Conservation (phyloP, 2,888 invertebrate genomes). For the Eupithecia vulgata region DNA sequence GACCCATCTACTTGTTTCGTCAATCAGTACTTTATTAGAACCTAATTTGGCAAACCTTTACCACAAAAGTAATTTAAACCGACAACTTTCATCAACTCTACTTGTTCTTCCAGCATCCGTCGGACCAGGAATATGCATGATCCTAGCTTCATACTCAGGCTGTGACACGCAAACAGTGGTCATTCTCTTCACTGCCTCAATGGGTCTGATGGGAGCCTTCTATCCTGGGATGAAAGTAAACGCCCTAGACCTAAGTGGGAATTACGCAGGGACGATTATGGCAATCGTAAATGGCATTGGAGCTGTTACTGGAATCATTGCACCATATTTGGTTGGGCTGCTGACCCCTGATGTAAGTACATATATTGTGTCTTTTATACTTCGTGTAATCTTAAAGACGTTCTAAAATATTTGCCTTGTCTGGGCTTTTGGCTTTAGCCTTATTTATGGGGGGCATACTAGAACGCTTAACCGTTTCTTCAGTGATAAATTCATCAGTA, state of each 20-base stretch:
- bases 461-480: not conserved
- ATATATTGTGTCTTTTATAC: not conserved
- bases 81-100: not conserved
- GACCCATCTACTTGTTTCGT: not conserved
- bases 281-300: slow-evolving; percentile 89
- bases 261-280: slow-evolving; percentile 87
- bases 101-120: slow-evolving; percentile 81
- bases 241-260: slow-evolving; percentile 86
- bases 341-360: slow-evolving; percentile 85
- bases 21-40: not conserved
- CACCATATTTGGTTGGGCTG: slow-evolving; percentile 87
- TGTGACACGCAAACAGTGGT: slow-evolving; percentile 86
- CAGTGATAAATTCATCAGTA: slow-evolving; percentile 22
- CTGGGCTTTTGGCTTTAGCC: slow-evolving; percentile 42
- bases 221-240: slow-evolving; percentile 89
- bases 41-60: not conserved
- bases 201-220: slow-evolving; percentile 88
- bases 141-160: slow-evolving; percentile 87
- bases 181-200: slow-evolving; percentile 86
- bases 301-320: slow-evolving; percentile 88
- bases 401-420: not conserved
- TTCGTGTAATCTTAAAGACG: not conserved
- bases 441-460: not conserved
- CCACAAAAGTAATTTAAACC: not conserved
- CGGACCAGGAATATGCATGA: slow-evolving; percentile 87